A percentile compares a stretch with the other conserved stretches of the same genome.
Conservation (phyloP, 2,797 vertebrate genomes). For the Pseudomugil gertrudae region DNA sequence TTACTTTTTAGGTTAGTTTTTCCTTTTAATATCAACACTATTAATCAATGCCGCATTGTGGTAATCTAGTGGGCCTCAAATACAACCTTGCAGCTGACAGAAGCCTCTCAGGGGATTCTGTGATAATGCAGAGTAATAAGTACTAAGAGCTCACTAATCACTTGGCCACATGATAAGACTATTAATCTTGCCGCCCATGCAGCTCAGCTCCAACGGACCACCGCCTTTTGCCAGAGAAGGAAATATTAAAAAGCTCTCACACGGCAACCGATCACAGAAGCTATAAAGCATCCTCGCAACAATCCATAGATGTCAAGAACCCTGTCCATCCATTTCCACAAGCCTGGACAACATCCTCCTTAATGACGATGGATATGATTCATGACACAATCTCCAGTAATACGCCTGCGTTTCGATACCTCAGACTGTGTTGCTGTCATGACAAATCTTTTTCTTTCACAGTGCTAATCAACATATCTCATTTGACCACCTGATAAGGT, state of each 20-base stretch:
- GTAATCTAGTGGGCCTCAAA: conserved; percentile 75
- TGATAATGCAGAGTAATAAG: conserved; percentile 86
- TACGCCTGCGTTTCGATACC: conserved; percentile 50
- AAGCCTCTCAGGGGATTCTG: conserved; percentile 77
- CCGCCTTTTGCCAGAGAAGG: conserved; percentile 68
- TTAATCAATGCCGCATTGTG: conserved; percentile 76
- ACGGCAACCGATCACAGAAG: conserved; percentile 56
- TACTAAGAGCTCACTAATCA: conserved; percentile 86
- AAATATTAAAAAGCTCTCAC: conserved; percentile 74
- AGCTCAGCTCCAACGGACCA: conserved; percentile 64
- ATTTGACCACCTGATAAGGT: conserved; percentile 54
- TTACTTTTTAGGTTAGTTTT: conserved; percentile 71
- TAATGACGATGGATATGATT: conserved; percentile 66
- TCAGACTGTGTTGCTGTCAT: conserved; percentile 47
- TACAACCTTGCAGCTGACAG: conserved; percentile 78
- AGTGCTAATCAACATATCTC: conserved; percentile 60
- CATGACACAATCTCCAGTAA: conserved; percentile 65
- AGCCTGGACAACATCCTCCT: conserved; percentile 61
- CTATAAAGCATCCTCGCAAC: conserved; percentile 67
- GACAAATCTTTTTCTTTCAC: conserved; percentile 64
- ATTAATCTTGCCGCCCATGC: conserved; percentile 80
- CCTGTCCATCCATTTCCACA: conserved; percentile 55
- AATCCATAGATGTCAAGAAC: conserved; percentile 75
- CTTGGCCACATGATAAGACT: conserved; percentile 83
- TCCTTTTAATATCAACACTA: conserved; percentile 72